Evolutionary conservation across 2,797 vertebrate species (phyloP), one percentile per base, ranked within the genome.

Genomic region (Sebastes flavidus): DNA sequence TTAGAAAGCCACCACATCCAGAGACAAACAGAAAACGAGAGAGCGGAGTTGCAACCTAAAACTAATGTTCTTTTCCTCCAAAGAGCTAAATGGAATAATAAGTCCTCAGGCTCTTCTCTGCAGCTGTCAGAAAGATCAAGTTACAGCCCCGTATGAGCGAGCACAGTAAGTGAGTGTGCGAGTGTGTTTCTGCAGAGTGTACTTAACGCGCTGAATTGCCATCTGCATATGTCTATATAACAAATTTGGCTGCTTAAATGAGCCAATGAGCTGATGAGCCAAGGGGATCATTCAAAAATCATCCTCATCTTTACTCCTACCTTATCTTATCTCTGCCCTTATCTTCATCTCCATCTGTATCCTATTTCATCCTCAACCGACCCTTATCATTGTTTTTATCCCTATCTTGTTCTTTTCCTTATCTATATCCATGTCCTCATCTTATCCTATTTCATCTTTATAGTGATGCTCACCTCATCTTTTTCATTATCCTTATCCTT

Each of bases 51-150:
- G 84, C 72, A 90, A 80, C 83, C 72, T 61, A 86, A 94, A 88
- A 86, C 88, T 87, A 89, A 90, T 86, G 82, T 84, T 85, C 79
- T 73, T 71, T 85, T 86, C 85, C 86, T 91, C 82, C 82, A 77
- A 85, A 81, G 63, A 76, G 65, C 85, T 88, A 83, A 91, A 93
- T 87, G 85, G 84, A 89, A 91, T 92, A 92, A 92, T 81, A 86
- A 80, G 83, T 87, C 89, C 77, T 86, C 69, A 14, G 87, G 88
- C 81, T 77, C 84, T 72, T 89, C 78, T 81, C 81, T 75, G 86
- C 92, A 90, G 92, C 89, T 94, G 90, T 85, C 86, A 84, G 70
- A 78, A 63, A 83, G 87, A 89, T 91, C 84, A 78, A 75, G 81
- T 91, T 88, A 84, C 80, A 78, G 77, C 83, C 76, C 79, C 77